Evolutionary conservation across 2,113 vertebrate species (phyloP).

Genomic region (Gavialis gangeticus): DNA sequence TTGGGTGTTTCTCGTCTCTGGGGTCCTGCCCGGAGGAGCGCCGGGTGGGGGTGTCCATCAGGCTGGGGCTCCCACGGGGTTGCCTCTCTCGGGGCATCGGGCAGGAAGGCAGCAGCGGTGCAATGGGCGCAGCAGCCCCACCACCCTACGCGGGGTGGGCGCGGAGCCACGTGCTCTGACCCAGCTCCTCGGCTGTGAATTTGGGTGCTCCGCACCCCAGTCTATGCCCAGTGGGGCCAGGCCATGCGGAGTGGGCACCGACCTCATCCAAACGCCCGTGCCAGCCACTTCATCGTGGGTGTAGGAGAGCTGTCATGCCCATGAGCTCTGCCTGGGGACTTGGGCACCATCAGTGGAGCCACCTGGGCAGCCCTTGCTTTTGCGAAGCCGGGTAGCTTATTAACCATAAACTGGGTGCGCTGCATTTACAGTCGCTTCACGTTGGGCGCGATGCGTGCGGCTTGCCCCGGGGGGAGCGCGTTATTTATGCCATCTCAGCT

Average conservation of each 20-base stretch:
- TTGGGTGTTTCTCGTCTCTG: neutral
- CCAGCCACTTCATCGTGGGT: neutral
- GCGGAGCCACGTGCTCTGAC: neutral
- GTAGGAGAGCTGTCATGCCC: no score
- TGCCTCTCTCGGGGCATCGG: neutral
- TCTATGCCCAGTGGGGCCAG: neutral
- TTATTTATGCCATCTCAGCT: neutral
- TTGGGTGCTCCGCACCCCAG: neutral
- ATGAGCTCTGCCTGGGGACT: no score
- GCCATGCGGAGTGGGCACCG: neutral
- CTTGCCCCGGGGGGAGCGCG: slow-evolving; percentile 29
- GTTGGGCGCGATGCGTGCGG: neutral
- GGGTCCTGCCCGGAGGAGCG: neutral
- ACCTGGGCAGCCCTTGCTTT: no score
- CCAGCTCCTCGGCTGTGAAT: neutral
- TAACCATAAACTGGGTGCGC: neutral
- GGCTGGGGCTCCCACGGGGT: no score
- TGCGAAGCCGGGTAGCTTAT: no score
- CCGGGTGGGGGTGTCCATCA: no score
- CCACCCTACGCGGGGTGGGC: no score
- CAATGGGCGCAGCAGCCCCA: neutral
- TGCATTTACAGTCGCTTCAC: no score
- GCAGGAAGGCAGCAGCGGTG: neutral
- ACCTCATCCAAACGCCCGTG: neutral
- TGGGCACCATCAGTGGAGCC: no score